Evolutionary conservation across 2,888 invertebrate species (phyloP).

Genomic region (Leucophenga maculata): DNA sequence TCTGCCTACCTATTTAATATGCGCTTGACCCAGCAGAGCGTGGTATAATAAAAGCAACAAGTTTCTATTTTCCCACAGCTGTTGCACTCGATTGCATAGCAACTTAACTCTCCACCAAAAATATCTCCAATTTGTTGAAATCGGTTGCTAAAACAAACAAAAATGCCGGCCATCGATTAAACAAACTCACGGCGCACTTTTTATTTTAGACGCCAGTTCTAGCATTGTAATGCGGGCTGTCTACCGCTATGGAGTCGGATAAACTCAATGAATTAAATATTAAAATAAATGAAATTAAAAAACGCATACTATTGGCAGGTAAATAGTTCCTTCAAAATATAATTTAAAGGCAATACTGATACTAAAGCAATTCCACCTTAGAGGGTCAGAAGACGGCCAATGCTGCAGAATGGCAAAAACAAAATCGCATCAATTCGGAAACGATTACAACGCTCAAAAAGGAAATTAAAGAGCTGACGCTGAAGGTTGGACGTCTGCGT

Average conservation of each 20-base stretch:
- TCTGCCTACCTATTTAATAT: too few species aligned
- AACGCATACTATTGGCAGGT: constrained; percentile 89
- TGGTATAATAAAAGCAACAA: too few species aligned
- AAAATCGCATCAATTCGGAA: constrained; percentile 81
- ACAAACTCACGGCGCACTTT: not conserved
- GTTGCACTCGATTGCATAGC: not conserved
- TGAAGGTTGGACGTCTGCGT: constrained; percentile 73
- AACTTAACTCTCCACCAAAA: not conserved
- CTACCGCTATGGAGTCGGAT: constrained; percentile 62
- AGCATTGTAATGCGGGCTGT: not conserved
- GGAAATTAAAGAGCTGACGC: constrained; percentile 79
- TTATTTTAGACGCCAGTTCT: not conserved
- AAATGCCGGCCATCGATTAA: constrained; percentile 3
- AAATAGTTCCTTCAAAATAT: constrained; percentile 36
- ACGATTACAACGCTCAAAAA: constrained; percentile 82
- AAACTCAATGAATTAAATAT: constrained; percentile 75
- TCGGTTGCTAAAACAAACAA: constrained; percentile 10
- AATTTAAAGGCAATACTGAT: not conserved
- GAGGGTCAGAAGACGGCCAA: constrained; percentile 90
- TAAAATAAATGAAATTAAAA: constrained; percentile 88
- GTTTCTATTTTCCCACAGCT: not conserved
- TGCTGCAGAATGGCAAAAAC: constrained; percentile 85
- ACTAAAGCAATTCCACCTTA: constrained; percentile 63
- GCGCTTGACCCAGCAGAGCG: too few species aligned
- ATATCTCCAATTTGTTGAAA: too few species aligned